phyloP scores from a whole-genome alignment of 2,113 vertebrate genomes.

The Callipepla squamata region DNA sequence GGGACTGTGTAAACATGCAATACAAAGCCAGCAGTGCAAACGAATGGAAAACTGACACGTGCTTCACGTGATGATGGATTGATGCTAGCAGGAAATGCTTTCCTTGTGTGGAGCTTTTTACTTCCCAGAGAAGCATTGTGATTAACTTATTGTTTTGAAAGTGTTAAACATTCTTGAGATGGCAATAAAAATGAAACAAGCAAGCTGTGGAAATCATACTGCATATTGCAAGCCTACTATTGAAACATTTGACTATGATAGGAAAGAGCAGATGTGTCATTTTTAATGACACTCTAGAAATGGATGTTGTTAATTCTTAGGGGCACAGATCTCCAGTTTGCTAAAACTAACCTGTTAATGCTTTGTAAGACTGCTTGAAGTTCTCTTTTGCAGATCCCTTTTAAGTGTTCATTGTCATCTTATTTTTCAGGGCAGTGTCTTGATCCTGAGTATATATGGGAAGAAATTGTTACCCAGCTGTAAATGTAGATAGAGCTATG shows the following conservation, averaged over 20 bases:
- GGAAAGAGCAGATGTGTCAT: not conserved
- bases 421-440: not conserved
- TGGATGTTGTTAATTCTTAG: not conserved
- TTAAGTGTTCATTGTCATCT: not conserved
- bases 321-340: not conserved
- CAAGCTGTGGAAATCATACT: not conserved
- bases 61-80: not conserved
- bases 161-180: not conserved
- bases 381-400: not conserved
- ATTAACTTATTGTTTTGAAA: not conserved
- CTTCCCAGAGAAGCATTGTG: not conserved
- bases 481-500: not conserved
- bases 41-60: not conserved
- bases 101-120: not conserved
- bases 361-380: not conserved
- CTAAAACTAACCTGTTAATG: not conserved
- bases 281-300: not conserved
- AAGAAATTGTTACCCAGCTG: not conserved
- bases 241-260: not conserved
- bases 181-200: not conserved
- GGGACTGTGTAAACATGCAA: conserved; percentile 17
- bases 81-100: conserved; percentile 11
- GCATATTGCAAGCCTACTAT: not conserved
- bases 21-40: not conserved
- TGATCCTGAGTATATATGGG: not conserved